Evolutionary conservation across 2,113 vertebrate species (phyloP).

Genomic region (Candoia aspera): DNA sequence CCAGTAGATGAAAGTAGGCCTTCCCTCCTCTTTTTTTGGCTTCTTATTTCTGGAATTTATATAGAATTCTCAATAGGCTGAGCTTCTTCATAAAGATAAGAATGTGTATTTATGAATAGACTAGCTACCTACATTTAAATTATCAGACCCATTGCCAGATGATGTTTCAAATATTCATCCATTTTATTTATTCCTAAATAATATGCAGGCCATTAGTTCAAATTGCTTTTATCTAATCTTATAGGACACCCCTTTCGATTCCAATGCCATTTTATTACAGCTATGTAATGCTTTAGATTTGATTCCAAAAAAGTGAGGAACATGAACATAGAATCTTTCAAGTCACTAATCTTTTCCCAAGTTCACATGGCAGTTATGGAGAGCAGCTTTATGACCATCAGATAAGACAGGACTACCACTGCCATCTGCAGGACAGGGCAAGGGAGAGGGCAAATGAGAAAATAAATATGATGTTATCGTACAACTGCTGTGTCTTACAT

Average conservation of each 20-base stretch:
- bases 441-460: not conserved
- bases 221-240: not conserved
- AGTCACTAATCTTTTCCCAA: not conserved
- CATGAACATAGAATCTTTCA: not conserved
- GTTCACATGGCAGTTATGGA: not conserved
- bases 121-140: conserved; percentile 46
- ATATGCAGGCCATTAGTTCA: not conserved
- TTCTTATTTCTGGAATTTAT: conserved; percentile 47
- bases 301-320: not conserved
- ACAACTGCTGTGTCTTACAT: not conserved
- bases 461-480: not conserved
- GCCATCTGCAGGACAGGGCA: not conserved
- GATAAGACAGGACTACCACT: not conserved
- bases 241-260: not conserved
- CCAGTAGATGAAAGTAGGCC: conserved; percentile 58
- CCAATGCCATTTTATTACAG: not conserved
- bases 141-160: not conserved
- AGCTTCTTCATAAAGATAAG: conserved; percentile 60
- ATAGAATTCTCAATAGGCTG: conserved; percentile 52
- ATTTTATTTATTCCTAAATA: conserved; percentile 5
- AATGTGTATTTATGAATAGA: conserved; percentile 53
- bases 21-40: conserved; percentile 23
- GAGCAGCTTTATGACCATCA: not conserved
- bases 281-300: not conserved
- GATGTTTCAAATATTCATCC: not conserved